A percentile compares a stretch with the other conserved stretches of the same genome.
Conservation (phyloP, 2,888 invertebrate genomes). For the Lagria hirta region DNA sequence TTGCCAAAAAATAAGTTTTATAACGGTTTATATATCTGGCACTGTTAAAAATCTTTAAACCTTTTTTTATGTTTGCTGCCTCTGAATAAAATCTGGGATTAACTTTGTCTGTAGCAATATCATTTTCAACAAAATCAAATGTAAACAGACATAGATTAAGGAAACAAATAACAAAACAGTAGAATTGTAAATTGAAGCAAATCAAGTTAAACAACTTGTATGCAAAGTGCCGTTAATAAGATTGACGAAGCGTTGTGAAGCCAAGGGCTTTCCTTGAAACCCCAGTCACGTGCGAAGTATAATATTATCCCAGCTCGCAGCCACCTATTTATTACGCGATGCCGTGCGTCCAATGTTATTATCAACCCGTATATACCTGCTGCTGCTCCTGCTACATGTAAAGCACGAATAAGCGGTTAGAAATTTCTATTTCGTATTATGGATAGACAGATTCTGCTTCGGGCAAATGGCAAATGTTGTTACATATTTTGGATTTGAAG, state of each 20-base stretch:
- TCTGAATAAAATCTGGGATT: no score
- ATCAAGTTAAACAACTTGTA: constrained; percentile 41
- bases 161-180: constrained; percentile 29
- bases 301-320: constrained; percentile 40
- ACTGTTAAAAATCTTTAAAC: no score
- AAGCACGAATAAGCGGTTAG: constrained; percentile 37
- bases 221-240: constrained; percentile 39
- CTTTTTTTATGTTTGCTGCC: no score
- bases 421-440: constrained; percentile 43
- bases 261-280: constrained; percentile 33
- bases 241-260: constrained; percentile 26
- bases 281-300: constrained; percentile 41
- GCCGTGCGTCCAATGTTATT: constrained; percentile 44
- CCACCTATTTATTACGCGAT: constrained; percentile 44
- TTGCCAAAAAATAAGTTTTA: no score
- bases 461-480: no score
- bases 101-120: no score
- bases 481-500: no score
- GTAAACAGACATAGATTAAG: constrained; percentile 21
- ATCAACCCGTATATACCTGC: constrained; percentile 41
- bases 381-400: no score
- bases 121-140: constrained; percentile 15
- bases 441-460: no score
- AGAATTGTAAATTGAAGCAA: constrained; percentile 34
- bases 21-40: no score